Base-by-base conservation (phyloP, 2,888 invertebrate species). In the Volucella bombylans region DNA sequence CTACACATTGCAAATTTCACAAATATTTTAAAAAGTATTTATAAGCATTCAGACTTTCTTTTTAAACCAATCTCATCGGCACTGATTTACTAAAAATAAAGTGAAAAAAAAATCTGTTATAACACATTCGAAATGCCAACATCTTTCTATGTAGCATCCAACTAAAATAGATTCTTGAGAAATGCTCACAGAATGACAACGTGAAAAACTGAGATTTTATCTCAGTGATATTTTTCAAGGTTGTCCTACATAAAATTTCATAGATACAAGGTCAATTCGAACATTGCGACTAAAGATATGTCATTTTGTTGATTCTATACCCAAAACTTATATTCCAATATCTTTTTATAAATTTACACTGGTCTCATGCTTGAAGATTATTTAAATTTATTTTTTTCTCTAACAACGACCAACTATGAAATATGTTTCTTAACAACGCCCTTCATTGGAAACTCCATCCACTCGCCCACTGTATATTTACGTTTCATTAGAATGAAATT, bases 401-500 rank as follows among this genome's bases (percentile, higher is more conserved):
- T 52, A 23, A 39, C 52, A 43, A 72, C 71, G 61, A 59, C 18
- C 38, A 6, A 31, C 8, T 61, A 62, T 77, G 82, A 78, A 78
- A 65, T 74, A 69, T 69, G 59, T 65, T 72, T 67, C 62, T 11
- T 23, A 54, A 49, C 39, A 59, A n/a, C 52, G 47, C 57, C 62
- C 54, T 14, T 23, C 47, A 1, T 18, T 18, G n/a, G 11, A 15
- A 72, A 39, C 4, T 6, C 38, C 45, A 8, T 8, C 12, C 18
- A 8, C 10, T 47, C 1, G 12, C 15, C 15, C 4, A 11, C n/a
- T 54, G 49, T 38, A 9, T 68, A 68, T 41, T 62, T 62, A 31
- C 47, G 71, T 79, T 74, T 71, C 83, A 83, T 79, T 74, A 74
- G 61, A 41, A 57, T n/a, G n/a, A 79, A 61, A 67, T 78, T 74